Evolutionary conservation across 2,113 vertebrate species (phyloP).

Genomic region (Apteryx mantelli): DNA sequence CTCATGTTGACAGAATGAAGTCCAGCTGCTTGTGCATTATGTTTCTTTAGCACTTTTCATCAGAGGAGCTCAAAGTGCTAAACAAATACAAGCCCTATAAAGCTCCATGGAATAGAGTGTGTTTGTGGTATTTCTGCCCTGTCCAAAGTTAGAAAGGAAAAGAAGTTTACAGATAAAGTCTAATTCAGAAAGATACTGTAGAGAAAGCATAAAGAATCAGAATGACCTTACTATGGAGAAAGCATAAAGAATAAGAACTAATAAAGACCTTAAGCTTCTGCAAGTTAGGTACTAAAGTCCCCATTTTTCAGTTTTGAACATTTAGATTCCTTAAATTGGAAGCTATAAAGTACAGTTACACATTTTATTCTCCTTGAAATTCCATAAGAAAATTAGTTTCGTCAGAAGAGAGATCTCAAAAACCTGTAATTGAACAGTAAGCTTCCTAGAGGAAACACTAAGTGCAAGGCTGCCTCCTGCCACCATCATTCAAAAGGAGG

Average conservation of each 20-base stretch:
- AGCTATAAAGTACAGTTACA: background rate
- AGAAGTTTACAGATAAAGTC: background rate
- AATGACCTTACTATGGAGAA: background rate
- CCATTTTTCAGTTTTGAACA: background rate
- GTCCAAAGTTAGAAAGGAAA: background rate
- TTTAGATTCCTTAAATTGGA: background rate
- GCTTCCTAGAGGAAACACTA: background rate
- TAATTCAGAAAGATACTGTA: background rate
- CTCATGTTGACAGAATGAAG: background rate
- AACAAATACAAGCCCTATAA: background rate
- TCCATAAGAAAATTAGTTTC: background rate
- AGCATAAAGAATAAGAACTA: background rate
- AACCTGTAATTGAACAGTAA: background rate
- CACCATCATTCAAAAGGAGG: background rate
- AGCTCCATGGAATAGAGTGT: background rate
- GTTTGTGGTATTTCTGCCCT: background rate
- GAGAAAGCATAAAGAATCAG: background rate
- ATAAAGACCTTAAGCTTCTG: background rate
- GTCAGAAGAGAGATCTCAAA: background rate
- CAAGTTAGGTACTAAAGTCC: background rate
- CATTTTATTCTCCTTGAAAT: background rate
- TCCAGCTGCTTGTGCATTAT: background rate
- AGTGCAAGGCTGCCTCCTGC: background rate
- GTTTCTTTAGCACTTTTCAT: background rate
- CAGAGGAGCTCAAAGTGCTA: background rate